phyloP scores from a whole-genome alignment of 2,113 vertebrate species.

The Potamarius usumacintae region DNA sequence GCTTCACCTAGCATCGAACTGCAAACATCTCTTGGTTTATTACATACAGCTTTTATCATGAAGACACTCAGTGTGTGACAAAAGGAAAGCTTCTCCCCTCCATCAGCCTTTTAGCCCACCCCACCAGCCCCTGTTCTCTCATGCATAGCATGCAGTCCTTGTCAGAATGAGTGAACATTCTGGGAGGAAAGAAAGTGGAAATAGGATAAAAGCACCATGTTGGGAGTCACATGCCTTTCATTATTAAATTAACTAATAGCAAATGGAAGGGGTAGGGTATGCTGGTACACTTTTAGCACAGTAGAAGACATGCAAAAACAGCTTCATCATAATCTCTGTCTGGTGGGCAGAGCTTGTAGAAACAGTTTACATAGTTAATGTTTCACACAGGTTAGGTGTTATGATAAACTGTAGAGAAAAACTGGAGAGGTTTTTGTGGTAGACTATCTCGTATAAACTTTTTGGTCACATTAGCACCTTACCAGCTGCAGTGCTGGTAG shows the following conservation, averaged over 20 bases:
- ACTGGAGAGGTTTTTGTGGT: not conserved
- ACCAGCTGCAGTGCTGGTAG: not conserved
- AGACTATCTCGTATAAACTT: not conserved
- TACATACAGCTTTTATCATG: not conserved
- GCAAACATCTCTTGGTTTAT: too few relatives aligned
- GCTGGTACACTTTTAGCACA: not conserved
- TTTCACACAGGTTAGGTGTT: not conserved
- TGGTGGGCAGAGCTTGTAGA: not conserved
- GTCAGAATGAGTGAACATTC: not conserved
- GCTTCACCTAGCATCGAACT: too few relatives aligned
- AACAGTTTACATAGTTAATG: too few relatives aligned
- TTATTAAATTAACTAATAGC: not conserved
- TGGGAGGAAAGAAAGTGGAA: not conserved
- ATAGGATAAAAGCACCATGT: not conserved
- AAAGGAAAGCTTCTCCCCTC: not conserved
- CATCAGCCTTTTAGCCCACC: not conserved
- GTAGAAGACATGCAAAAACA: not conserved
- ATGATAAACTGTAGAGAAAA: not conserved
- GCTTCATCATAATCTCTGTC: not conserved
- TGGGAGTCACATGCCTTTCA: not conserved
- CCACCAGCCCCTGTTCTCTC: not conserved
- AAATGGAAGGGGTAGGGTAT: not conserved
- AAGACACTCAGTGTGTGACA: not conserved
- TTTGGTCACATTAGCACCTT: not conserved
- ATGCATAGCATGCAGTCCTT: not conserved